Conservation (phyloP, 2,888 invertebrate species). For the Sinelater perroti region DNA sequence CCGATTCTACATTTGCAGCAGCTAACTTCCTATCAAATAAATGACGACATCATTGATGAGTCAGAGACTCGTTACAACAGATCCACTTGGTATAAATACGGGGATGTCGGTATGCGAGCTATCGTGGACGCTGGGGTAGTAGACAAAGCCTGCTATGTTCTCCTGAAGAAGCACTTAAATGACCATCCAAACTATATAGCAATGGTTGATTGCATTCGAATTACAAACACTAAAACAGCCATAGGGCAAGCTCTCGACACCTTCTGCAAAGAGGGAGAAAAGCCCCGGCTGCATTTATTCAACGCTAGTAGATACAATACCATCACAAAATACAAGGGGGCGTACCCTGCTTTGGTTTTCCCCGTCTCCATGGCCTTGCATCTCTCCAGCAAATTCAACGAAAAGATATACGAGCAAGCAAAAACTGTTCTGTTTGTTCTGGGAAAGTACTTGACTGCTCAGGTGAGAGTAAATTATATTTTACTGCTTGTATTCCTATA, state of each 20-base stretch:
- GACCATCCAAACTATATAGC: neutral
- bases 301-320: neutral
- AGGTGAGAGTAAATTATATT: too few relatives aligned
- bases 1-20: too few relatives aligned
- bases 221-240: neutral
- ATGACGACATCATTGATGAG: too few relatives aligned
- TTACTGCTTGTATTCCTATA: too few relatives aligned
- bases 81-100: neutral
- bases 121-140: neutral
- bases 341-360: neutral
- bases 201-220: neutral
- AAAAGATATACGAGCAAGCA: neutral
- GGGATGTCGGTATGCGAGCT: conserved; percentile 1
- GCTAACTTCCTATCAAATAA: too few relatives aligned
- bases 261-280: neutral
- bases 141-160: neutral
- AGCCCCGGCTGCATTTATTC: neutral
- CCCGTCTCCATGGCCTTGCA: neutral
- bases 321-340: neutral
- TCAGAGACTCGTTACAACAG: too few relatives aligned
- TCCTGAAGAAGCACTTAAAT: neutral
- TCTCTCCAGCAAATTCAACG: neutral
- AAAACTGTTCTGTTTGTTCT: neutral
- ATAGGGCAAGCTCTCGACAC: neutral
- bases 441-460: too few relatives aligned